A percentile compares a stretch with the other conserved stretches of the same genome.
phyloP scores from a whole-genome alignment of 2,113 vertebrate species.

The Tenebrosternarchus preto region DNA sequence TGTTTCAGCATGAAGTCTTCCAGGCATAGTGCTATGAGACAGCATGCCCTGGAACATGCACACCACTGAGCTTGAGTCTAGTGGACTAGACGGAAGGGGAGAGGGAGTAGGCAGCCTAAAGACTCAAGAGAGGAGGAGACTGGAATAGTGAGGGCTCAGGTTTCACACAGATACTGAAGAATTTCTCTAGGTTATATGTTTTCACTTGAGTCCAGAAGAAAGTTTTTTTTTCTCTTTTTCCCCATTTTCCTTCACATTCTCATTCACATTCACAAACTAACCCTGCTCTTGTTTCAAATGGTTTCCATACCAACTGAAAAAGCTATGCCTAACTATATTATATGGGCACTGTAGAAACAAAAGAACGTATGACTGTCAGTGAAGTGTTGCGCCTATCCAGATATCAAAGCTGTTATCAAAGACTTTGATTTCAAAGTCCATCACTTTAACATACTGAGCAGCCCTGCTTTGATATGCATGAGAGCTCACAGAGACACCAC shows the following conservation, averaged over 20 bases:
- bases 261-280: too few species aligned
- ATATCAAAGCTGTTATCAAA: neutral
- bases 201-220: neutral
- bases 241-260: neutral
- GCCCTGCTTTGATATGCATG: neutral
- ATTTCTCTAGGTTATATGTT: neutral
- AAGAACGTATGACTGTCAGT: neutral
- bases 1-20: too few species aligned
- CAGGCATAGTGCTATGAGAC: neutral
- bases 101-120: neutral
- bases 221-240: neutral
- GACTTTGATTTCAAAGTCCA: neutral
- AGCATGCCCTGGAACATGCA: neutral
- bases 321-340: neutral
- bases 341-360: neutral
- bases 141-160: conserved; percentile 48
- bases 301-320: neutral
- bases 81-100: neutral
- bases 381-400: neutral
- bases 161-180: conserved; percentile 33
- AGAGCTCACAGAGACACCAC: neutral
- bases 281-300: neutral
- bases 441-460: neutral
- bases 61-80: neutral
- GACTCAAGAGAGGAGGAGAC: conserved; percentile 39